Base-by-base conservation (phyloP, 2,797 vertebrate genomes). In the Pangasius sanitwongsei region DNA sequence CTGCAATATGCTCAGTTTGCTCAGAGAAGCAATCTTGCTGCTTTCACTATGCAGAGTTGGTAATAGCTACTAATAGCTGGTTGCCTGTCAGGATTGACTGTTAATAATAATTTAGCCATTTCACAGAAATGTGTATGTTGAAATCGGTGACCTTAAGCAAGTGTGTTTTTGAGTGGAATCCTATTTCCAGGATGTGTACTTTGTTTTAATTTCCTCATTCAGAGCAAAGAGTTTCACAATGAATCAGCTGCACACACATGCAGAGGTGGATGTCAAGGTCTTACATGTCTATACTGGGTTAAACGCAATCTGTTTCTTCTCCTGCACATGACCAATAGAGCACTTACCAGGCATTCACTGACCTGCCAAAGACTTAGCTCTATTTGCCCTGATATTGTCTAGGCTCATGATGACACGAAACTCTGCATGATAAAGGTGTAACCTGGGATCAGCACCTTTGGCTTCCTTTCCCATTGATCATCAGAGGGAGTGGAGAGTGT, bases 191-290 rank as follows among this genome's bases (percentile, higher is more conserved):
- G 91, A 91, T 90, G 82, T 89, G 86, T 87, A 59, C 83, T 86
- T 87, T 72, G 82, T 82, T 87, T 89, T 89, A 92, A 89, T 92
- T 92, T 90, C 91, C 91, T 89, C 90, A 89, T 92, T 92, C 86
- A 20, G 82, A 86, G 77, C 63, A 63, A 81, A 87, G 86, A 48
- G 89, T 92, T 92, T 92, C 90, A 91, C 91, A 90, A 88, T 91
- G 89, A 92, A 86, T 90, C 82, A 77, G 72, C 86, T 82, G 67
- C 48, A 85, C 53, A 83, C 61, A 88, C 63, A 92, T 31, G 75
- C 70, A 81, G 88, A 87, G 86, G 75, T 88, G 53, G 82, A 85
- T 89, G 82, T 85, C 84, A 87, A 82, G 89, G 85, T 88, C 88
- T 77, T 57, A 57, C 53, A 23, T 77, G 84, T 77, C 59, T 82